These are phyloP conservation scores for Bovichtus variegatus DNA, from an alignment of 2,797 vertebrate genomes.

Conservation along the genomic window DNA sequence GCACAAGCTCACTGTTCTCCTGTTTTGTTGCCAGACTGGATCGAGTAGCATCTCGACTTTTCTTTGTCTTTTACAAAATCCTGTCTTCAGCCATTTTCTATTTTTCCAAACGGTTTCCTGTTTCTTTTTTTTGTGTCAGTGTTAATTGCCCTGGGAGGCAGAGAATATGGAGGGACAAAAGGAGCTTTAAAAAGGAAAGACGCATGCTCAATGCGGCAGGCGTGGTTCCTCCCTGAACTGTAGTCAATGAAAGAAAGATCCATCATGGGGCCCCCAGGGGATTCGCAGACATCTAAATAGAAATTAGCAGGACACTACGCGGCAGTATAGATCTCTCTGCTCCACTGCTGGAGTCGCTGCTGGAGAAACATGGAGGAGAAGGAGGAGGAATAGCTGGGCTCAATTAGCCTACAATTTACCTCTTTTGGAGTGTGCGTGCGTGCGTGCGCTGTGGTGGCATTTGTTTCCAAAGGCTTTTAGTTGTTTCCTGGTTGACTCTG, in stretches of 20 bases:
- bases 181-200: conserved; percentile 34
- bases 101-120: conserved; percentile 24
- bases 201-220: conserved; percentile 52
- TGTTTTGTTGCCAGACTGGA: neutral
- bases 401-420: conserved; percentile 36
- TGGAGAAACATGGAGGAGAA: conserved; percentile 18
- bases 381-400: conserved; percentile 7
- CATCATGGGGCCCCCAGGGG: conserved; percentile 70
- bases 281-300: conserved; percentile 71
- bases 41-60: neutral
- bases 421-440: neutral
- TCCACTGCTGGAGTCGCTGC: conserved; percentile 1
- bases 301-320: conserved; percentile 78
- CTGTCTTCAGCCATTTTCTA: conserved; percentile 16
- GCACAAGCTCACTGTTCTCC: neutral
- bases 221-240: conserved; percentile 59
- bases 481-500: conserved; percentile 38
- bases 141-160: conserved; percentile 10
- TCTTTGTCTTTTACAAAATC: conserved; percentile 15
- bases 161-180: neutral
- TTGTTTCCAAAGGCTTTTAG: conserved; percentile 22
- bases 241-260: conserved; percentile 82
- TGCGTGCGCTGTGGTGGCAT: neutral
- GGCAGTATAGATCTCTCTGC: conserved; percentile 62
- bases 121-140: conserved; percentile 14